Percentiles rank a stretch among this genome's conserved stretches.
These are phyloP conservation scores for Heloderma charlesbogerti DNA, from an alignment of 2,113 vertebrate genomes.

Conservation along the genomic window DNA sequence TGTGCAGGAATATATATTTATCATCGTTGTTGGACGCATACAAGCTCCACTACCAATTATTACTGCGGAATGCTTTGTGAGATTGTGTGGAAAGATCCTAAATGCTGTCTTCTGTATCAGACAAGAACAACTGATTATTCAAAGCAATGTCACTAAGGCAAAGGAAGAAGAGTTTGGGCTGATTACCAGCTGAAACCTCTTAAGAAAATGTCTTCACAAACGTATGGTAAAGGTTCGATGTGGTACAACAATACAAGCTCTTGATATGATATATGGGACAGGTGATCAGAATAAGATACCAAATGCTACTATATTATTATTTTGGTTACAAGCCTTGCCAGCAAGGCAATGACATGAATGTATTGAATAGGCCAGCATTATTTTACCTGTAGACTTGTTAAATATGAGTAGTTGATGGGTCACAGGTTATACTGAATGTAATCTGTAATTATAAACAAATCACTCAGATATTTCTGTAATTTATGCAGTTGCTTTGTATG, in stretches of 20 bases:
- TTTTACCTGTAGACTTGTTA: conserved; percentile 63
- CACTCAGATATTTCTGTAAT: conserved; percentile 77
- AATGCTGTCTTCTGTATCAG: not conserved
- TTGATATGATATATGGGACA: conserved; percentile 31
- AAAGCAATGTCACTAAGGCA: not conserved
- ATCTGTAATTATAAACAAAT: conserved; percentile 75
- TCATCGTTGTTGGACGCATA: not conserved
- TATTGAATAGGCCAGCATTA: conserved; percentile 62
- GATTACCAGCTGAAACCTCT: not conserved
- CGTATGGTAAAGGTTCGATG: not conserved
- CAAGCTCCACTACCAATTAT: not conserved
- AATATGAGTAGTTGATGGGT: conserved; percentile 56
- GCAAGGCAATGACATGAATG: conserved; percentile 64
- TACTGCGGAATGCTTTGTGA: conserved; percentile 10
- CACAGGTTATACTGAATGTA: conserved; percentile 83
- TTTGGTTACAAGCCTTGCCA: conserved; percentile 50
- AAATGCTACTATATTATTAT: not conserved
- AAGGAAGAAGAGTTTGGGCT: not conserved
- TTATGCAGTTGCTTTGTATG: conserved; percentile 92
- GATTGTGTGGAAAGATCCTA: conserved; percentile 19
- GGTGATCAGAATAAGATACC: conserved; percentile 29
- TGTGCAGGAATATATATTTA: not conserved
- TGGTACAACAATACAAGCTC: not conserved
- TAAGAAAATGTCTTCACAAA: conserved; percentile 38
- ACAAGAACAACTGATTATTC: conserved; percentile 6